These are phyloP conservation scores for Peromyscus melanophrys DNA, from an alignment of 2,797 vertebrate genomes.

Conservation along the genomic window DNA sequence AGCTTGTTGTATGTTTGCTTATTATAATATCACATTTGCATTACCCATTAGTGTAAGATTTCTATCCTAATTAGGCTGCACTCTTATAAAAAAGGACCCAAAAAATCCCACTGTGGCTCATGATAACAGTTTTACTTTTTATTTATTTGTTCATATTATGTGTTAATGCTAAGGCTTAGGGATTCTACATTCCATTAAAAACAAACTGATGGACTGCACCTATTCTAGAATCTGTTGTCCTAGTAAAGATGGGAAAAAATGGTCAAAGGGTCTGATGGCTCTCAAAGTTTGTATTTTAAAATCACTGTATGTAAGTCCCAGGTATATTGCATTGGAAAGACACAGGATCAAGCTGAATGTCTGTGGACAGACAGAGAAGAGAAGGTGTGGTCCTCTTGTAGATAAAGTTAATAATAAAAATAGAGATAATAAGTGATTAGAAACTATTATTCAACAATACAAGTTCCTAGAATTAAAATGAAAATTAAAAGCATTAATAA, in stretches of 20 bases:
- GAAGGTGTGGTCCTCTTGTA: not conserved
- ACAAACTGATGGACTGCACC: not conserved
- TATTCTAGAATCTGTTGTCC: not conserved
- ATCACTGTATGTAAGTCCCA: not conserved
- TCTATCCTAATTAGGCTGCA: not conserved
- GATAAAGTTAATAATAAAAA: not conserved
- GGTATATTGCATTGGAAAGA: not conserved
- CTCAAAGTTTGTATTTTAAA: not conserved
- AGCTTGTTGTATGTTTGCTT: not conserved
- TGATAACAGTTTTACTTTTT: not conserved
- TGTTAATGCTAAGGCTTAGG: not conserved
- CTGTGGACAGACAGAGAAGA: not conserved
- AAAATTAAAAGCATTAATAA: conserved; percentile 14
- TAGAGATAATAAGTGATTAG: not conserved
- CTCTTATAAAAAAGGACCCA: not conserved
- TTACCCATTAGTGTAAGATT: not conserved
- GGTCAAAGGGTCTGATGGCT: not conserved
- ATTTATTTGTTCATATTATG: not conserved
- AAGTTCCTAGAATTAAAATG: not conserved
- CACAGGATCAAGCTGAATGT: not conserved
- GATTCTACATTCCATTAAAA: not conserved
- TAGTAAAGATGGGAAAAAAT: not conserved
- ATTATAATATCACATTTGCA: not conserved
- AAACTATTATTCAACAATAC: not conserved
- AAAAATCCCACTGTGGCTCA: not conserved